phyloP scores from a whole-genome alignment of 1,140 invertebrate genomes.

The Drosophila pseudoobscura region DNA sequence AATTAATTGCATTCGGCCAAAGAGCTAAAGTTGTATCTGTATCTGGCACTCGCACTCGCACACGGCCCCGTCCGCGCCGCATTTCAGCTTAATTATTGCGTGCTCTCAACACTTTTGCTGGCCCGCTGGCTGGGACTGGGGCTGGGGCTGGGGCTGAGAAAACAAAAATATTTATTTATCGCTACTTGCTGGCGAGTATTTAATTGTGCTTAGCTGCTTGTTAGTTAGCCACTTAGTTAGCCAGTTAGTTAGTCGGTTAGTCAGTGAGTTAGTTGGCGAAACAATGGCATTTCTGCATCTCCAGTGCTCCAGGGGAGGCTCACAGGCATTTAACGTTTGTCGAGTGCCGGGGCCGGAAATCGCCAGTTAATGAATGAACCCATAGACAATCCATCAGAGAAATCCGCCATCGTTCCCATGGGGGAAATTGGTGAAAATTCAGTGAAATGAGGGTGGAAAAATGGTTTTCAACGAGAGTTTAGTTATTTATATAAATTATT shows the following conservation, averaged over 20 bases:
- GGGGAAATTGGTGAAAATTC: not conserved
- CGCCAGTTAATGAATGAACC: slow-evolving; percentile 35
- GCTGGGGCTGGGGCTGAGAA: slow-evolving; percentile 1
- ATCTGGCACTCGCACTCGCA: slow-evolving; percentile 6
- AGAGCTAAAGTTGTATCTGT: slow-evolving; percentile 12
- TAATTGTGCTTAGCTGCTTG: slow-evolving; percentile 21
- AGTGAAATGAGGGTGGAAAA: slow-evolving; percentile 28
- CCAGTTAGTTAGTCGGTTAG: slow-evolving; percentile 23
- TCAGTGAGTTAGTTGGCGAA: slow-evolving; percentile 19
- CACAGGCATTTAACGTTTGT: slow-evolving; percentile 46
- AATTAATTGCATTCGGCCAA: slow-evolving; percentile 65
- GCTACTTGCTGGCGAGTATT: slow-evolving; percentile 23
- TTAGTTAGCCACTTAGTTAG: slow-evolving; percentile 12
- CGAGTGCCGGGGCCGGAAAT: slow-evolving; percentile 56
- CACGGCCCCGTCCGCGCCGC: not conserved
- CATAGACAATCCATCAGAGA: slow-evolving; percentile 1
- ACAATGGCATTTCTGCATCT: slow-evolving; percentile 68
- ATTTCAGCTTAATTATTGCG: slow-evolving; percentile 60
- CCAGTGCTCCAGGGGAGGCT: slow-evolving; percentile 14
- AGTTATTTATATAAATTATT: too few species aligned
- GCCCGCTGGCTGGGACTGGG: slow-evolving; percentile 14
- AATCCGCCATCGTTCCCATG: slow-evolving; percentile 4
- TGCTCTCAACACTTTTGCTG: slow-evolving; percentile 72
- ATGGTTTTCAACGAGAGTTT: too few species aligned
- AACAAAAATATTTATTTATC: slow-evolving; percentile 54